Evolutionary conservation across 2,797 vertebrate genomes (phyloP).

Genomic region (Mus spretus): DNA sequence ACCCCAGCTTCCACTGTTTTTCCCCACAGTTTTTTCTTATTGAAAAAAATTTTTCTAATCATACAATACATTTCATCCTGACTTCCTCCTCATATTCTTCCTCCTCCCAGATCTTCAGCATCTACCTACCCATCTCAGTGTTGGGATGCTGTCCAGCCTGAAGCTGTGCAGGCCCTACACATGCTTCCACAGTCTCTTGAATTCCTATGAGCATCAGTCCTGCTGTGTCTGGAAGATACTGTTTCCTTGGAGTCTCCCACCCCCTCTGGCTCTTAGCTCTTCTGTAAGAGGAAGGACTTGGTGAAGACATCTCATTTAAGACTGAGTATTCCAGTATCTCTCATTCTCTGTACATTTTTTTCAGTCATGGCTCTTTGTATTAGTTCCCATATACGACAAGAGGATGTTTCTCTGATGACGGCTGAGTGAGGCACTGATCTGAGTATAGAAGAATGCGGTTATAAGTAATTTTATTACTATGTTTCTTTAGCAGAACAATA

Average conservation of each 20-base stretch:
- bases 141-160: not conserved
- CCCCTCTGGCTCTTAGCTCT: not conserved
- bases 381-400: not conserved
- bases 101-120: not conserved
- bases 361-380: not conserved
- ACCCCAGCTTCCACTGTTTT: not conserved
- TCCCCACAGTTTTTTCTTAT: not conserved
- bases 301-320: not conserved
- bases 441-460: not conserved
- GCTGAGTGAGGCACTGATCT: not conserved
- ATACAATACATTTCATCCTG: not conserved
- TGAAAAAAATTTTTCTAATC: too few species aligned
- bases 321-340: not conserved
- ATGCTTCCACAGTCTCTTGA: not conserved
- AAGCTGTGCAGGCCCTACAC: not conserved
- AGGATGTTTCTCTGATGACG: not conserved
- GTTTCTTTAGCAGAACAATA: not conserved
- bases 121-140: not conserved
- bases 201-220: not conserved
- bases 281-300: not conserved
- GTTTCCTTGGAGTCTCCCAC: not conserved
- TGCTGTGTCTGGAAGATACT: not conserved
- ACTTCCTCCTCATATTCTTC: not conserved
- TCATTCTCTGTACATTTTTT: not conserved
- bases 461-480: not conserved